Percentiles rank a stretch among this genome's conserved stretches.
Evolutionary conservation across 1,140 invertebrate species (phyloP).

Genomic region (Drosophila trapezifrons): DNA sequence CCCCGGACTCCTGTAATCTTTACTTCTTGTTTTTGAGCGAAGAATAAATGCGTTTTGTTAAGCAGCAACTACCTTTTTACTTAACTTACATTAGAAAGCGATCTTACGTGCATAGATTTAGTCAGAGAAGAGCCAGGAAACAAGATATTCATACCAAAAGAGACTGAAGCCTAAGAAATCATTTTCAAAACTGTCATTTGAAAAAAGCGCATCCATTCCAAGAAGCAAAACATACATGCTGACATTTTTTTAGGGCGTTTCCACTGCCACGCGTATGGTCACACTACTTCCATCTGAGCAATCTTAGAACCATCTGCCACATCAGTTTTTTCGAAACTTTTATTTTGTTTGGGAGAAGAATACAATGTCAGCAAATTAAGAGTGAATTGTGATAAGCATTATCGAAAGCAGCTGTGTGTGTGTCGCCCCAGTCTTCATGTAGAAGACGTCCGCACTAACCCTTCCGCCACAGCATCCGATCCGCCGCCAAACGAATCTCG

Average conservation of each 20-base stretch:
- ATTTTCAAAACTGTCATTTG: background rate
- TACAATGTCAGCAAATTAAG: conserved; percentile 34
- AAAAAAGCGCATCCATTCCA: background rate
- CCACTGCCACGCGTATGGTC: background rate
- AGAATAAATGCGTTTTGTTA: conserved; percentile 11
- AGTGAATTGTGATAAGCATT: conserved; percentile 25
- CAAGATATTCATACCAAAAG: background rate
- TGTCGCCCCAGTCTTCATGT: conserved; percentile 9
- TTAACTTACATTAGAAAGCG: too few relatives aligned
- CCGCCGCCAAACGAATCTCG: conserved; percentile 2
- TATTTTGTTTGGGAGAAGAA: conserved; percentile 16
- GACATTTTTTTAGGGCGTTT: background rate
- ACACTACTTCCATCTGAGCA: conserved; percentile 5
- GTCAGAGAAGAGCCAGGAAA: background rate
- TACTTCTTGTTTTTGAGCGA: background rate
- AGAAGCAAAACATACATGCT: background rate
- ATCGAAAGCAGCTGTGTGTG: conserved; percentile 19
- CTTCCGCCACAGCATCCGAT: conserved; percentile 25
- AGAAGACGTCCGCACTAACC: conserved; percentile 3
- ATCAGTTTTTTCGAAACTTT: conserved; percentile 32
- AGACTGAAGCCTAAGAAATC: background rate
- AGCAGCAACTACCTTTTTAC: background rate
- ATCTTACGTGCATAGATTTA: background rate
- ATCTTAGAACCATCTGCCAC: conserved; percentile 33
- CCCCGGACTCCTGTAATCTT: background rate